Percentiles rank a stretch among this genome's conserved stretches.
phyloP scores from a whole-genome alignment of 2,797 vertebrate species.

The Lutjanus campechanus region DNA sequence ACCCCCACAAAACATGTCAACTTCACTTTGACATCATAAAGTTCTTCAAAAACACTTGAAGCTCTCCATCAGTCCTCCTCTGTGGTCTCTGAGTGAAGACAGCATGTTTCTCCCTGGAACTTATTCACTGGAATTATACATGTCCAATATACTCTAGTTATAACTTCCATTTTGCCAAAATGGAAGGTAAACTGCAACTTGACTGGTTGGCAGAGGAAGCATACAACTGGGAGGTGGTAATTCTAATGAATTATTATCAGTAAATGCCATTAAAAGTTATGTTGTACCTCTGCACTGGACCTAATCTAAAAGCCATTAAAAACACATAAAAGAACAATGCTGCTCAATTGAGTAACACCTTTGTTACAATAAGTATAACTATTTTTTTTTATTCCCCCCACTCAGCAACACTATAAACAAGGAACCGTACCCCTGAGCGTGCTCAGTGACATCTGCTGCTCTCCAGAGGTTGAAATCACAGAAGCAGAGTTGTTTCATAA shows the following conservation, averaged over 20 bases:
- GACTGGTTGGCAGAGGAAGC: too few species aligned
- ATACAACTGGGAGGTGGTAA: too few species aligned
- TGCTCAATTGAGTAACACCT: not conserved
- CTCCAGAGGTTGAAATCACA: not conserved
- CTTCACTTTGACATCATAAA: too few species aligned
- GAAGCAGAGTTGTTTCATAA: not conserved
- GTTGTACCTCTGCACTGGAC: not conserved
- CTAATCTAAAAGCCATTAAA: not conserved
- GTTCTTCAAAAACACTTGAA: too few species aligned
- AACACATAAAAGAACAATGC: not conserved
- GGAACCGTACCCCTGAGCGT: not conserved
- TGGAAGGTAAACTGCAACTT: too few species aligned
- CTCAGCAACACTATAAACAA: not conserved
- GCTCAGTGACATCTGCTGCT: slow-evolving; percentile 10
- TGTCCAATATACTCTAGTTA: too few species aligned
- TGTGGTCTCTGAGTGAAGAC: too few species aligned
- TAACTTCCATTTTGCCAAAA: too few species aligned
- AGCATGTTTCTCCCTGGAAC: too few species aligned
- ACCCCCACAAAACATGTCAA: too few species aligned
- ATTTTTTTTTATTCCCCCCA: not conserved
- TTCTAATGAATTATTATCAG: not conserved
- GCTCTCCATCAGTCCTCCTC: too few species aligned
- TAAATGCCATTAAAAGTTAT: not conserved
- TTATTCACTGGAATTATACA: too few species aligned
- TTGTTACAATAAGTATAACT: not conserved